Conservation (phyloP, 2,113 vertebrate species). For the Ploceus nigricollis region DNA sequence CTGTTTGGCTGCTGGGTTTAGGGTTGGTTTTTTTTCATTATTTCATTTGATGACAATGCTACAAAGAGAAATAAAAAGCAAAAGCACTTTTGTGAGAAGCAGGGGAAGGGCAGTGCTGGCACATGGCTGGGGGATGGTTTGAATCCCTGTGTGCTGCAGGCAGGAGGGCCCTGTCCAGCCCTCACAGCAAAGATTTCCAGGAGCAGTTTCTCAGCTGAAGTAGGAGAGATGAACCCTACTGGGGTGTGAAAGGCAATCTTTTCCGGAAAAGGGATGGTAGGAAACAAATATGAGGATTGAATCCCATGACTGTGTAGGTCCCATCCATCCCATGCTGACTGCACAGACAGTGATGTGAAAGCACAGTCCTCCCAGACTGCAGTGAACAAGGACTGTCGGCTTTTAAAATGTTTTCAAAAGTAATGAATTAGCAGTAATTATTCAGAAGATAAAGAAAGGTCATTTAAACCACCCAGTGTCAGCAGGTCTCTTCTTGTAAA, state of each 20-base stretch:
- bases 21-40: no score
- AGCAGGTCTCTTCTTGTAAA: not conserved
- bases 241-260: not conserved
- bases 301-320: not conserved
- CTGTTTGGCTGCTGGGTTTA: not conserved
- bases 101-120: not conserved
- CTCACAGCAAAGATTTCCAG: not conserved
- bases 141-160: not conserved
- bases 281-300: not conserved
- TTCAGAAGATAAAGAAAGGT: not conserved
- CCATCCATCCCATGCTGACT: not conserved
- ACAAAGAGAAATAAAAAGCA: not conserved
- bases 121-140: fast-evolving
- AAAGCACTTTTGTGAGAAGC: not conserved
- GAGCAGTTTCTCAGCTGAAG: not conserved
- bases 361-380: not conserved
- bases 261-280: not conserved
- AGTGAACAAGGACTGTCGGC: not conserved
- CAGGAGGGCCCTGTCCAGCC: not conserved
- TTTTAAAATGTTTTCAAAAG: not conserved
- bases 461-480: not conserved
- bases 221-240: not conserved
- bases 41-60: not conserved
- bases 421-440: not conserved
- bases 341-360: fast-evolving